Conservation (phyloP, 2,888 invertebrate species). For the Schizotus pectinicornis region DNA sequence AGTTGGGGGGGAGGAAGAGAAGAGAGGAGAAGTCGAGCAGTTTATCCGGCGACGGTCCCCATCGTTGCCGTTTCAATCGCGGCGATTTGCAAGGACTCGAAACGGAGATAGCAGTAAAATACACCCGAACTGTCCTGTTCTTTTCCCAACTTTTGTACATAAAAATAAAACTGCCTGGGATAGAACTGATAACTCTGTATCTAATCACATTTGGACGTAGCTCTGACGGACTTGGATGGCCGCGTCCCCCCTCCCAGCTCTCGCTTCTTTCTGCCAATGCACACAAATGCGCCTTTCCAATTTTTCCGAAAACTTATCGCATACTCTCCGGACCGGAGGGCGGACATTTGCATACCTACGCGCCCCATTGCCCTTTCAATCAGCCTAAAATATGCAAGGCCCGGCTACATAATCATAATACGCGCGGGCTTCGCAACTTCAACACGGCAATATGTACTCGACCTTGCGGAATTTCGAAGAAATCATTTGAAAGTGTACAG, state of each 20-base stretch:
- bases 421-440: too few species aligned
- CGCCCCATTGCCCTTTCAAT: too few species aligned
- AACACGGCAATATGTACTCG: too few species aligned
- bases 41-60: slow-evolving; percentile 30
- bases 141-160: slow-evolving; percentile 47
- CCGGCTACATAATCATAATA: too few species aligned
- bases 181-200: slow-evolving; percentile 46
- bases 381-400: too few species aligned
- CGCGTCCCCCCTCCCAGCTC: not conserved
- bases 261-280: too few species aligned
- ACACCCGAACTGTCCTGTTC: slow-evolving; percentile 33
- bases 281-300: too few species aligned
- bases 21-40: slow-evolving; percentile 29
- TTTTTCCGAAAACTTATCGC: too few species aligned
- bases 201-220: slow-evolving; percentile 31
- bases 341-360: too few species aligned
- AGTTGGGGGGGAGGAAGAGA: not conserved
- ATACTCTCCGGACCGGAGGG: too few species aligned
- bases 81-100: slow-evolving; percentile 29
- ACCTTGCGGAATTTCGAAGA: too few species aligned
- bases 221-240: slow-evolving; percentile 10
- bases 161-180: slow-evolving; percentile 50
- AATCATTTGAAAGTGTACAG: too few species aligned
- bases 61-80: slow-evolving; percentile 16
- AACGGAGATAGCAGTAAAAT: slow-evolving; percentile 33